phyloP scores from a whole-genome alignment of 2,113 vertebrate genomes.

The Arvicanthis niloticus region DNA sequence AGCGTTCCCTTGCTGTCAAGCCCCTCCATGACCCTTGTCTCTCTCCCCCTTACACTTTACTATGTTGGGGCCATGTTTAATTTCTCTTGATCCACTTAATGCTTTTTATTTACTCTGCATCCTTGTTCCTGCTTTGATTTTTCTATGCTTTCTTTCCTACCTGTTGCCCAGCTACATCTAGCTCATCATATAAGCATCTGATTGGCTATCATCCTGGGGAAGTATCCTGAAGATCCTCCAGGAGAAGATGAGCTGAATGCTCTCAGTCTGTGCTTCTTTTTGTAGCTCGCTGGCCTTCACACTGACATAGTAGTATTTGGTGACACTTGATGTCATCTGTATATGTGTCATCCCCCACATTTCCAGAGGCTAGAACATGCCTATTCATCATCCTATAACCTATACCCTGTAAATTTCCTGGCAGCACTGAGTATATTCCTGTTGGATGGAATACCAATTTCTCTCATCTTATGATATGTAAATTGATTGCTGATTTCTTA shows the following conservation, averaged over 20 bases:
- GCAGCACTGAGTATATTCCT: not conserved
- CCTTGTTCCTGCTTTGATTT: not conserved
- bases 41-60: not conserved
- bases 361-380: not conserved
- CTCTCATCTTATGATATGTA: slow-evolving; percentile 31
- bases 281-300: not conserved
- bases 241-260: not conserved
- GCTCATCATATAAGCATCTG: not conserved
- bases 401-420: slow-evolving; percentile 33
- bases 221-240: not conserved
- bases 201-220: not conserved
- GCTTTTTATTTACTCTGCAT: not conserved
- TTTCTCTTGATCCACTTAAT: not conserved
- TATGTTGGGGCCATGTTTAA: not conserved
- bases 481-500: slow-evolving; percentile 33
- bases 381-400: slow-evolving; percentile 33
- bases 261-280: not conserved
- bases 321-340: not conserved
- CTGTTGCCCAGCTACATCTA: not conserved
- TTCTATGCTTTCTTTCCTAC: not conserved
- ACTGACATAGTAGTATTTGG: not conserved
- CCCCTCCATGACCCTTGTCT: not conserved
- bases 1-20: not conserved
- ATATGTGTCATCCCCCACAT: not conserved
- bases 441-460: slow-evolving; percentile 44